Percentiles rank a stretch among this genome's conserved stretches.
Evolutionary conservation across 2,888 invertebrate species (phyloP).

Genomic region (Drosophila mettleri): DNA sequence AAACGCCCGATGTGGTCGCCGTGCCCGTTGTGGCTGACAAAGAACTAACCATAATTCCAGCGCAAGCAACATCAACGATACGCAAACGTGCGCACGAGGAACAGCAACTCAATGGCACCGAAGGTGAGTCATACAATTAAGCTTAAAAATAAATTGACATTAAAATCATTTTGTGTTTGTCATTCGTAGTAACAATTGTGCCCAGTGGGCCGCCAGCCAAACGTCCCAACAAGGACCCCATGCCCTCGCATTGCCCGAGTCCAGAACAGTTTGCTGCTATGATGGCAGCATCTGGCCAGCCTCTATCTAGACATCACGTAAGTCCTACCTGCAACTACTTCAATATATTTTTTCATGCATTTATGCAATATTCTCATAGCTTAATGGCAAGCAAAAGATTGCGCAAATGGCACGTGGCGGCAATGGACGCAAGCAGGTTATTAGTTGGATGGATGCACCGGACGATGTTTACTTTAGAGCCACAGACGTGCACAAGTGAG

Average conservation of each 20-base stretch:
- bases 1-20: constrained; percentile 84
- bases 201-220: constrained; percentile 89
- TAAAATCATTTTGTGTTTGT: background rate
- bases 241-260: constrained; percentile 89
- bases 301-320: constrained; percentile 90
- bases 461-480: constrained; percentile 98
- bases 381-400: constrained; percentile 93
- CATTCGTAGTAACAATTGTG: constrained; percentile 77
- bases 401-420: constrained; percentile 91
- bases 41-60: constrained; percentile 87
- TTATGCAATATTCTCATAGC: constrained; percentile 84
- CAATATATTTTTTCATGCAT: background rate
- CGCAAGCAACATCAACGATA: constrained; percentile 86
- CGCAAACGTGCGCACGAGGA: constrained; percentile 95
- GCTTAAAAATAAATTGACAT: background rate
- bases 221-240: constrained; percentile 91
- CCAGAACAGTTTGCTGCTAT: constrained; percentile 90
- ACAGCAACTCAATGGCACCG: constrained; percentile 85
- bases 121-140: constrained; percentile 67
- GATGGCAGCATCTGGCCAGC: constrained; percentile 89
- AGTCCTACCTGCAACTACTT: constrained; percentile 57
- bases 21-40: constrained; percentile 87
- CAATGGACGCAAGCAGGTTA: constrained; percentile 93
- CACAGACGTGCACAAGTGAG: constrained; percentile 95
- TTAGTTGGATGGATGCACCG: constrained; percentile 99